phyloP scores from a whole-genome alignment of 2,888 invertebrate genomes.

The Epirrita christyi region DNA sequence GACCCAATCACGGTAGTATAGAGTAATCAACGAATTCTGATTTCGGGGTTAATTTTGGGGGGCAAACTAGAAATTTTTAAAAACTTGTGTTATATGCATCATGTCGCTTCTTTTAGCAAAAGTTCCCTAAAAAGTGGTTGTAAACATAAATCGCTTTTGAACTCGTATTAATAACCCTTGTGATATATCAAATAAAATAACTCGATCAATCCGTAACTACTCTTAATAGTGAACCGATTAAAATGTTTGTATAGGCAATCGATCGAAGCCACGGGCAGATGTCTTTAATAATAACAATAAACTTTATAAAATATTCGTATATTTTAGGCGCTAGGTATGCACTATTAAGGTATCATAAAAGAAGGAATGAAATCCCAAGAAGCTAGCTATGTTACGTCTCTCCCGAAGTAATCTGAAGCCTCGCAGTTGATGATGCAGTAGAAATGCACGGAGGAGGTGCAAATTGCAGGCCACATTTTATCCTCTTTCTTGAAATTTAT shows the following conservation, averaged over 20 bases:
- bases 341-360: neutral
- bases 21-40: too few relatives aligned
- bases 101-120: too few relatives aligned
- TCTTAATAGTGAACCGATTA: too few relatives aligned
- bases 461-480: slow-evolving; percentile 38
- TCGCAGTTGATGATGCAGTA: slow-evolving; percentile 18
- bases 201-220: too few relatives aligned
- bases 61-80: too few relatives aligned
- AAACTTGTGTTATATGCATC: too few relatives aligned
- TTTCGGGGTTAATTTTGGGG: too few relatives aligned
- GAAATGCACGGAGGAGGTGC: slow-evolving; percentile 17
- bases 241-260: neutral
- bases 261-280: neutral
- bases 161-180: too few relatives aligned
- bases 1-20: too few relatives aligned
- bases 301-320: neutral
- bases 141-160: too few relatives aligned
- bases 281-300: neutral
- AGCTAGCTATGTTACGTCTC: neutral
- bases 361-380: neutral
- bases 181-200: too few relatives aligned
- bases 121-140: too few relatives aligned
- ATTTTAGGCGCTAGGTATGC: neutral
- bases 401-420: slow-evolving; percentile 21
- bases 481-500: slow-evolving; percentile 5